Evolutionary conservation across 2,888 invertebrate genomes (phyloP).

Genomic region (Phyllotreta cruciferae): DNA sequence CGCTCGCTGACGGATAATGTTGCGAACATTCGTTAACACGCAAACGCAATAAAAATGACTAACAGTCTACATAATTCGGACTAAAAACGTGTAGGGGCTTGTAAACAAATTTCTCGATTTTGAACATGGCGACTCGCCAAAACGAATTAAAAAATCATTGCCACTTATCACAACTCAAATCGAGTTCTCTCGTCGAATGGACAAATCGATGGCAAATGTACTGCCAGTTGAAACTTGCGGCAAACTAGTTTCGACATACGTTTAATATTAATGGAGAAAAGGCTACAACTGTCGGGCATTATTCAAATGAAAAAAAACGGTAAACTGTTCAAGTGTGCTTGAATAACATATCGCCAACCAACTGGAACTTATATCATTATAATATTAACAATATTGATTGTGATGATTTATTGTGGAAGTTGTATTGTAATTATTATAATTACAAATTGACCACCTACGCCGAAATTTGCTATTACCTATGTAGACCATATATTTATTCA

Average conservation of each 20-base stretch:
- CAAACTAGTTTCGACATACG: slow-evolving; percentile 19
- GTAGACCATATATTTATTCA: no score
- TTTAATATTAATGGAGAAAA: slow-evolving; percentile 21
- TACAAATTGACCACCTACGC: slow-evolving; percentile 13
- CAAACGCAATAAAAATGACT: no score
- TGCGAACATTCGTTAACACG: no score
- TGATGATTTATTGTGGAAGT: slow-evolving; percentile 12
- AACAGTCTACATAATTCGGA: no score
- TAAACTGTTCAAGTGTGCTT: slow-evolving; percentile 19
- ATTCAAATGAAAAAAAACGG: slow-evolving; percentile 17
- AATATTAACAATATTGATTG: slow-evolving; percentile 19
- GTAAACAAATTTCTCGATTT: no score
- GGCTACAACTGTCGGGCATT: slow-evolving; percentile 16
- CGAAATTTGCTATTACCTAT: background rate
- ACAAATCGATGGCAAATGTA: slow-evolving; percentile 17
- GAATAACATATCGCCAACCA: slow-evolving; percentile 17
- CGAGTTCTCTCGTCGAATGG: slow-evolving; percentile 3
- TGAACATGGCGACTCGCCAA: no score
- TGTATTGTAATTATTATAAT: slow-evolving; percentile 8
- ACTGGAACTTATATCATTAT: slow-evolving; percentile 21
- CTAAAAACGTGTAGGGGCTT: no score
- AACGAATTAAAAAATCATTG: background rate
- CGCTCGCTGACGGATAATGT: no score
- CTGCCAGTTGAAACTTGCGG: slow-evolving; percentile 15
- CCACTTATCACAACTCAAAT: background rate